phyloP scores from a whole-genome alignment of 2,888 invertebrate species.

The Uloborus plumipes region DNA sequence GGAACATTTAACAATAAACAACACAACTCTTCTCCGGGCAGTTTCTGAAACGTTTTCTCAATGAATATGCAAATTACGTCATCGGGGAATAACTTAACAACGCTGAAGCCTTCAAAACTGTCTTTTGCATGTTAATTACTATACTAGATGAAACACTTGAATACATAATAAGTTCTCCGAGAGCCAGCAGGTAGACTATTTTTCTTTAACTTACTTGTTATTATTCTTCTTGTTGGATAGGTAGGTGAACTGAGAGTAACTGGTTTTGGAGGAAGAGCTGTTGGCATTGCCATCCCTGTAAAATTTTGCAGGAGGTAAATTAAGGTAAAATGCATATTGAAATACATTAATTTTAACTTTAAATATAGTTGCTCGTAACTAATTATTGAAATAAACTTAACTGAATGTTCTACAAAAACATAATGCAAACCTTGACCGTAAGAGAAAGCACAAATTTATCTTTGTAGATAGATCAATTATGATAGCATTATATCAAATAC shows the following conservation, averaged over 20 bases:
- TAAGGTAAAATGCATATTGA: too few species aligned
- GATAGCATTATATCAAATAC: too few species aligned
- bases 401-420: too few species aligned
- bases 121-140: slow-evolving; percentile 44
- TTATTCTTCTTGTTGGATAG: slow-evolving; percentile 43
- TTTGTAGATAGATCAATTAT: too few species aligned
- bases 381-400: too few species aligned
- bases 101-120: slow-evolving; percentile 23
- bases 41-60: slow-evolving; percentile 10
- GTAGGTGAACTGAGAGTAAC: slow-evolving; percentile 25
- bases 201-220: slow-evolving; percentile 52
- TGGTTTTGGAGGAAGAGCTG: slow-evolving; percentile 29
- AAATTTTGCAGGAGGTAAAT: background rate
- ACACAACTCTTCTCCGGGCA: slow-evolving; percentile 20
- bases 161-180: slow-evolving; percentile 50
- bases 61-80: slow-evolving; percentile 48
- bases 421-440: too few species aligned
- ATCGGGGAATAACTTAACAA: slow-evolving; percentile 5
- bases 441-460: too few species aligned
- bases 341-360: too few species aligned
- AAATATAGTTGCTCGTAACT: too few species aligned
- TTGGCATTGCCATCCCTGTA: slow-evolving; percentile 32
- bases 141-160: slow-evolving; percentile 50
- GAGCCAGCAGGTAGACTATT: slow-evolving; percentile 21
- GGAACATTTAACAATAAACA: slow-evolving; percentile 30